Evolutionary conservation across 2,797 vertebrate species (phyloP), one percentile per base, ranked within the genome.

Genomic region (Iguana delicatissima): DNA sequence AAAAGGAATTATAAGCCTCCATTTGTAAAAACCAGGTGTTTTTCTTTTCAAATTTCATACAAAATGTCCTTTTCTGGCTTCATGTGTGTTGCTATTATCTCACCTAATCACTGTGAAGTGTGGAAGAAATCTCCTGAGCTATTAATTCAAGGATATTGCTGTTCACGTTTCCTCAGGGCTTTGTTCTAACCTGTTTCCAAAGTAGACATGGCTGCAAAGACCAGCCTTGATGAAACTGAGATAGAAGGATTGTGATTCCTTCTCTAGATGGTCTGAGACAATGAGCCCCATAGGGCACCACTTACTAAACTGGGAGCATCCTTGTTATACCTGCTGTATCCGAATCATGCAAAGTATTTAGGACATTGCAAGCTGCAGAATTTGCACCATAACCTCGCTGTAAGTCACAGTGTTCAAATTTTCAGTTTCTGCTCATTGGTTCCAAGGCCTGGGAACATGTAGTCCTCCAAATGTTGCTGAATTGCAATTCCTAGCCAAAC

Each of bases 351-450:
- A 32, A 81, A 89, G 12, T 9, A 6, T 69, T 35, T 91, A 80
- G 89, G 72, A 22, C 0, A 0, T n/a, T 2, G 86, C 76, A 73
- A 85, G 1, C 0, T 32, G 62, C 1, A 26, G 59, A 62, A 50
- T 57, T 67, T 67, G 89, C 89, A 80, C 14, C 0, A 7, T n/a
- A 4, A 90, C 46, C 72, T 59, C 57, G 52, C 55, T 72, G 26
- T 29, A 35, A 32, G 87, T 69, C 24, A 84, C 35, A 6, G 89
- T 80, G 67, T 6, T 57, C 89, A n/a, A n/a, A 0, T 2, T 88
- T 93, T 89, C 84, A 67, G 50, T 91, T n/a, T 52, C 76, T 93
- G 69, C 38, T 83, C 5, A 55, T 88, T 91, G 80, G 72, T 90
- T 93, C 46, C 88, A 55, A 29, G 42, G 0, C 1, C 79, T 89